phyloP scores from a whole-genome alignment of 1,140 invertebrate species.

The Bombus affinis region DNA sequence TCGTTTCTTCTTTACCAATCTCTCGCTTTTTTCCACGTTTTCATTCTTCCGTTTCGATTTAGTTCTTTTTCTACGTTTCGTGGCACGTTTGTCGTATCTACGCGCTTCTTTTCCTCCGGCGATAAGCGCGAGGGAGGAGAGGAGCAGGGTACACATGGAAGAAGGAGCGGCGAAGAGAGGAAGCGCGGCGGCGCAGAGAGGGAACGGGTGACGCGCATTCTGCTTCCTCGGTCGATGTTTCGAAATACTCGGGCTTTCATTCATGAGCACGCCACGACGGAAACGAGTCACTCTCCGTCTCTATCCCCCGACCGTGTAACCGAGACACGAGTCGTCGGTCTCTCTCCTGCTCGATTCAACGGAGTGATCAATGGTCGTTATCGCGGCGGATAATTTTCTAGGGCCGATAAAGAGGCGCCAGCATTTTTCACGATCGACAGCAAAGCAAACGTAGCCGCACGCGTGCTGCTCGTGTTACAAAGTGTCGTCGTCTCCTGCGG shows the following conservation, averaged over 20 bases:
- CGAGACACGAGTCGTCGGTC: neutral
- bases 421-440: slow-evolving; percentile 51
- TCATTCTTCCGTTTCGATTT: neutral
- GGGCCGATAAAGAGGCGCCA: slow-evolving; percentile 52
- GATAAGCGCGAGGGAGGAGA: slow-evolving; percentile 34
- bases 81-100: slow-evolving; percentile 1
- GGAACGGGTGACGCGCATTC: slow-evolving; percentile 45
- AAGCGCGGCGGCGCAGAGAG: neutral
- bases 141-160: too few relatives aligned
- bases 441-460: slow-evolving; percentile 39
- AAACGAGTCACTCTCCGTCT: slow-evolving; percentile 47
- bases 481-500: neutral
- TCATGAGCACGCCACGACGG: slow-evolving; percentile 54
- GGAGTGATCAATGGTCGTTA: slow-evolving; percentile 59
- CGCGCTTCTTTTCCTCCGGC: slow-evolving; percentile 37
- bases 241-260: slow-evolving; percentile 65
- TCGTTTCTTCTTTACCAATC: neutral
- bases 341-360: slow-evolving; percentile 53
- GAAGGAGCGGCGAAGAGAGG: too few relatives aligned
- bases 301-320: neutral
- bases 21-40: neutral
- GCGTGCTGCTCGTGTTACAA: slow-evolving; percentile 31
- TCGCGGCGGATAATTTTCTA: slow-evolving; percentile 60
- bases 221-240: slow-evolving; percentile 53
- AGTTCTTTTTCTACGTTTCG: slow-evolving; percentile 14